These are phyloP conservation scores for Acleris laterana DNA, from an alignment of 2,888 invertebrate genomes.

Conservation along the genomic window DNA sequence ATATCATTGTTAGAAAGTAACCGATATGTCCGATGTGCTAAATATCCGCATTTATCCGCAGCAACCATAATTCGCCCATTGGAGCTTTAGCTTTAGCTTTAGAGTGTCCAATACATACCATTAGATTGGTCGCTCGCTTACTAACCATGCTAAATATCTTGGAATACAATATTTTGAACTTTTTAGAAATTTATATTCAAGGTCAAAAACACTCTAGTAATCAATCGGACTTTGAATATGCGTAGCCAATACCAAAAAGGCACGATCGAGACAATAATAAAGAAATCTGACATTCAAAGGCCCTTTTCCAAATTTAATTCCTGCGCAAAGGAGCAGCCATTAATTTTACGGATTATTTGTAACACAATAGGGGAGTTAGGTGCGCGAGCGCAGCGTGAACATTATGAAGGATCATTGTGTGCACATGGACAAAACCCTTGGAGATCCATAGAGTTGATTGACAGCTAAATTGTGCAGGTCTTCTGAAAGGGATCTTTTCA, in stretches of 20 bases:
- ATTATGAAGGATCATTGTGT: slow-evolving; percentile 49
- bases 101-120: too few relatives aligned
- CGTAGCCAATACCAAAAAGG: background rate
- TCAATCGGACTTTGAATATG: too few relatives aligned
- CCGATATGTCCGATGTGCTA: too few relatives aligned
- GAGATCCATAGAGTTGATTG: slow-evolving; percentile 46
- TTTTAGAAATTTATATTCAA: too few relatives aligned
- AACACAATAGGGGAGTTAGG: slow-evolving; percentile 55
- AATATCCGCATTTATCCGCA: too few relatives aligned
- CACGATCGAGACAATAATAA: background rate
- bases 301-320: slow-evolving; percentile 28
- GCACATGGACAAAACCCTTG: slow-evolving; percentile 57
- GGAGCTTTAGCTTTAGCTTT: too few relatives aligned
- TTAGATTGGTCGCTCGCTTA: too few relatives aligned
- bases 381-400: slow-evolving; percentile 46
- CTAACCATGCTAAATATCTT: too few relatives aligned
- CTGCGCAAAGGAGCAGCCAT: slow-evolving; percentile 56
- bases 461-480: slow-evolving; percentile 45
- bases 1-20: too few relatives aligned
- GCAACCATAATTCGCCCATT: too few relatives aligned
- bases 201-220: too few relatives aligned
- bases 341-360: slow-evolving; percentile 71
- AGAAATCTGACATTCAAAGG: background rate
- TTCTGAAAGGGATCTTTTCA: slow-evolving; percentile 46
- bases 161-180: too few relatives aligned